phyloP scores from a whole-genome alignment of 2,797 vertebrate species.

The Sebastes alutus region DNA sequence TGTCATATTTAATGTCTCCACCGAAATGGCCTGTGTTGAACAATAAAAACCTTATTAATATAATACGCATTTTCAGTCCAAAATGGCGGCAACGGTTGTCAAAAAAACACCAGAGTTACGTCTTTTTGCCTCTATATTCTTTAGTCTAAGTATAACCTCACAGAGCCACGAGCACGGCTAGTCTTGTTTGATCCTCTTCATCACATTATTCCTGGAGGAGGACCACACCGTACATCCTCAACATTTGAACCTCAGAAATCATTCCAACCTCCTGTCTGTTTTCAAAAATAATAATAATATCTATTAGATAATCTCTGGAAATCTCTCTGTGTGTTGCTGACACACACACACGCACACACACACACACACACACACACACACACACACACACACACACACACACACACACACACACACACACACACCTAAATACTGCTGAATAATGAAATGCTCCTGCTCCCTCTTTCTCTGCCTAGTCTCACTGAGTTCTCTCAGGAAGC shows the following conservation, averaged over 20 bases:
- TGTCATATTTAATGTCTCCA: too few species aligned
- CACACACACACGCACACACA: slow-evolving; percentile 16
- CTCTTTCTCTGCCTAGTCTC: slow-evolving; percentile 7
- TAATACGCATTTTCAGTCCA: too few species aligned
- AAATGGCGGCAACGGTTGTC: too few species aligned
- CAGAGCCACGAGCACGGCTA: neutral
- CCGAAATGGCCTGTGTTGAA: too few species aligned
- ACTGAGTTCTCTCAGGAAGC: slow-evolving; percentile 34
- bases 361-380: slow-evolving; percentile 11
- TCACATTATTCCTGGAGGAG: neutral
- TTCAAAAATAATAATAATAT: slow-evolving; percentile 17
- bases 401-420: slow-evolving; percentile 8
- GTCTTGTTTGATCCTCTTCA: neutral
- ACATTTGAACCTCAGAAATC: slow-evolving; percentile 3
- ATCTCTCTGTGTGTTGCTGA: neutral
- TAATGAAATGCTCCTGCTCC: slow-evolving; percentile 20
- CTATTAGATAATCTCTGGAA: slow-evolving; percentile 23
- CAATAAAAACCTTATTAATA: too few species aligned
- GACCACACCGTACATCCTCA: neutral
- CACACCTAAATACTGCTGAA: slow-evolving; percentile 27
- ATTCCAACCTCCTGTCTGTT: slow-evolving; percentile 16
- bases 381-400: slow-evolving; percentile 18
- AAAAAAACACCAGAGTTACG: too few species aligned
- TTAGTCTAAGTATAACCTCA: fast-evolving
- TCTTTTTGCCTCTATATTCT: too few species aligned